phyloP scores from a whole-genome alignment of 2,113 vertebrate genomes.

The Rhinichthys klamathensis region DNA sequence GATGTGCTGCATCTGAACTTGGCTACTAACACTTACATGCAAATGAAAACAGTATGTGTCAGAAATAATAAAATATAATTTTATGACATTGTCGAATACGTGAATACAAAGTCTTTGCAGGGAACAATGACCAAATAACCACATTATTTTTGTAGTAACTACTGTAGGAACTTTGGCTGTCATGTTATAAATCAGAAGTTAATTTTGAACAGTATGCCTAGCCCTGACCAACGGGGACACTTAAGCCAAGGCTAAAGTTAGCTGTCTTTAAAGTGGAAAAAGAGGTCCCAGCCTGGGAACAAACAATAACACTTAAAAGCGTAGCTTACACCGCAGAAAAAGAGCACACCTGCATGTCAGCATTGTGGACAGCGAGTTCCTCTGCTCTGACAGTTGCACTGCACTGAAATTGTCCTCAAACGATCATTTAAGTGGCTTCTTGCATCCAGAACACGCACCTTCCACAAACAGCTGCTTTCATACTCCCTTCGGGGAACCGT shows the following conservation, averaged over 20 bases:
- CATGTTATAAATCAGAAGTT: not conserved
- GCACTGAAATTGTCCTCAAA: conserved; percentile 16
- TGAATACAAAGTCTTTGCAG: not conserved
- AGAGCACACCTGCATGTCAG: conserved; percentile 21
- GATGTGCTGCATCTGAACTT: not conserved
- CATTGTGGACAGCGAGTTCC: conserved; percentile 24
- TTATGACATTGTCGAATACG: not conserved
- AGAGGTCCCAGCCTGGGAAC: not conserved
- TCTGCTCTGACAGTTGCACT: not conserved
- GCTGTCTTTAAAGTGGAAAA: not conserved
- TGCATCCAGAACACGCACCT: not conserved
- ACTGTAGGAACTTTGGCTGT: not conserved
- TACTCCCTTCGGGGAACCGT: not conserved
- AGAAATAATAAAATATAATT: not conserved
- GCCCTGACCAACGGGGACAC: not conserved
- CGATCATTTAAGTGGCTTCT: not conserved
- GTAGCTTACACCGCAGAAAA: not conserved
- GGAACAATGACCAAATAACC: not conserved
- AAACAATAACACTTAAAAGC: not conserved
- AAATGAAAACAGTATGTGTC: not conserved
- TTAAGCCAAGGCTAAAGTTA: not conserved
- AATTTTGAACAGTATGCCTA: not conserved
- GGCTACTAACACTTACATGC: not conserved
- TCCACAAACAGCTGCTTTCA: conserved; percentile 15
- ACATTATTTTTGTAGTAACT: not conserved